Evolutionary conservation across 2,113 vertebrate species (phyloP).

Genomic region (Oreochromis niloticus): DNA sequence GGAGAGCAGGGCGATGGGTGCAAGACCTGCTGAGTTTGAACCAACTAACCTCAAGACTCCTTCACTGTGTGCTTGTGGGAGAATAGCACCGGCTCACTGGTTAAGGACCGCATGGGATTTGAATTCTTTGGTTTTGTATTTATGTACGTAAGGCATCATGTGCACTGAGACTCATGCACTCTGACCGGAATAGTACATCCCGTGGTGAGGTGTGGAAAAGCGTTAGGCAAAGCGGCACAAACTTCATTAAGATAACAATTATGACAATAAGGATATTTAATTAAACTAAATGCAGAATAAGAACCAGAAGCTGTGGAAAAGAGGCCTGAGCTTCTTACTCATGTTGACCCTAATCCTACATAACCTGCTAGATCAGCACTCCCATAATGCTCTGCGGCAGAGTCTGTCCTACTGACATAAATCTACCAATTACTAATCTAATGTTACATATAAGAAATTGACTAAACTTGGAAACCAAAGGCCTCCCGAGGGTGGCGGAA

Average conservation of each 20-base stretch:
- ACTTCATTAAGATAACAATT: neutral
- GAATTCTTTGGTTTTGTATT: constrained; percentile 32
- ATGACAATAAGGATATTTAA: neutral
- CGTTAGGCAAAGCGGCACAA: neutral
- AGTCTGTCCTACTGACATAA: constrained; percentile 33
- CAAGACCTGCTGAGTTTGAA: constrained; percentile 62
- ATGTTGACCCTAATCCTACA: constrained; percentile 63
- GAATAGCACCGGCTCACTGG: constrained; percentile 32
- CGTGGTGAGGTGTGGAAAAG: neutral
- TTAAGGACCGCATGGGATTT: constrained; percentile 24
- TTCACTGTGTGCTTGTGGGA: neutral
- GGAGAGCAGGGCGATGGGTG: constrained; percentile 48
- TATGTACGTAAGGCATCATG: neutral
- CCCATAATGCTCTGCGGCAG: constrained; percentile 37
- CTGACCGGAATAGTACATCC: neutral
- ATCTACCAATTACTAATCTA: constrained; percentile 20
- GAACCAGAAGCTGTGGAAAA: neutral
- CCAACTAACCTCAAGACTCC: constrained; percentile 53
- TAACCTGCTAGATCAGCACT: constrained; percentile 58
- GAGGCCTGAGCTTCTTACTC: constrained; percentile 57
- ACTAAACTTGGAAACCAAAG: neutral
- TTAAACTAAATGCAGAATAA: neutral
- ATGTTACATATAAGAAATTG: neutral
- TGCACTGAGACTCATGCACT: neutral
- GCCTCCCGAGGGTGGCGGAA: neutral